Evolutionary conservation across 35 echinoderm and acorn worm genomes (phyloP).

Genomic region (Anneissia japonica): DNA sequence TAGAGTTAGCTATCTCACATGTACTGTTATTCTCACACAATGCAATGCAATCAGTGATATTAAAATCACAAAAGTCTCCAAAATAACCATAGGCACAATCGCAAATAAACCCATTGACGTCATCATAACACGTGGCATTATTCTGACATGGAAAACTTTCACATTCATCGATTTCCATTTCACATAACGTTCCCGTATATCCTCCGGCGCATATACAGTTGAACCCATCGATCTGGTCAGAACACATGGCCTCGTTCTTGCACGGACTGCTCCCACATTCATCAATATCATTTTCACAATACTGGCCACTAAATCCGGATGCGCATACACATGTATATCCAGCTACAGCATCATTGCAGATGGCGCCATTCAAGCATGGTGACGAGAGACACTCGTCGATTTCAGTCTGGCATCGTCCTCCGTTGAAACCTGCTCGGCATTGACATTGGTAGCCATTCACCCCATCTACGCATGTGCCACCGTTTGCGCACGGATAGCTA

Average conservation of each 20-base stretch:
- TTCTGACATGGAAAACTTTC: constrained; percentile 13
- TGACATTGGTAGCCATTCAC: no score
- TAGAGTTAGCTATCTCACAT: not conserved
- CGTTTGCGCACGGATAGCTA: no score
- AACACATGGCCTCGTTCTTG: not conserved
- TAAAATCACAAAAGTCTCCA: not conserved
- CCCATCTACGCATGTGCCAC: no score
- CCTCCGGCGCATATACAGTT: constrained; percentile 7
- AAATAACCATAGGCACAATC: not conserved
- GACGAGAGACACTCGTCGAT: no score
- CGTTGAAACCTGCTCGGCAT: no score
- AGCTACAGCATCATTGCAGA: no score
- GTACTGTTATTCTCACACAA: not conserved
- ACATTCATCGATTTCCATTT: constrained; percentile 25
- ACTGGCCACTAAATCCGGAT: not conserved
- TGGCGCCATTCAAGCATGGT: no score
- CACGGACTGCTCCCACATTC: constrained; percentile 33
- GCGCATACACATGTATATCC: no score
- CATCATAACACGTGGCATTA: constrained; percentile 4
- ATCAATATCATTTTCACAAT: not conserved
- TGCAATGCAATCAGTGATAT: not conserved
- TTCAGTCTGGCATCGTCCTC: no score
- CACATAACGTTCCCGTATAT: constrained; percentile 1
- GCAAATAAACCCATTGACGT: constrained; percentile 13
- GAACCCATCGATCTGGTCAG: constrained; percentile 2